A percentile compares a stretch with the other conserved stretches of the same genome.
Evolutionary conservation across 2,797 vertebrate species (phyloP).

Genomic region (Xenentodon cancila): DNA sequence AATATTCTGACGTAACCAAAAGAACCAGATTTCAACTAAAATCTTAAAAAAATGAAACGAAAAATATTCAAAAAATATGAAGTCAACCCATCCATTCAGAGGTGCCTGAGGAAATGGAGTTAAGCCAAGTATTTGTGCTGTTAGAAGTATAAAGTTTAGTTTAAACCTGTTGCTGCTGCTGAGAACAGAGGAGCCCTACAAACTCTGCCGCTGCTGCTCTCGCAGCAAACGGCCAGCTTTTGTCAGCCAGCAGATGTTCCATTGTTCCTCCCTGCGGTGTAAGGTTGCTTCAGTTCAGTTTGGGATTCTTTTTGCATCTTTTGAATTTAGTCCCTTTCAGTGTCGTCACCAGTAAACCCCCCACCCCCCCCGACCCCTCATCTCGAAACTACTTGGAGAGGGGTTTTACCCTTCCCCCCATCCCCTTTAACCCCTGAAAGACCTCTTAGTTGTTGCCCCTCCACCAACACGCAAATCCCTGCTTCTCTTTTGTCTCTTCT

Average conservation of each 20-base stretch:
- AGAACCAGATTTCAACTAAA: too few relatives aligned
- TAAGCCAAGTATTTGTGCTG: not conserved
- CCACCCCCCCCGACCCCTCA: constrained; percentile 32
- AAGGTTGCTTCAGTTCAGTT: constrained; percentile 78
- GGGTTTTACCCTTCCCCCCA: constrained; percentile 61
- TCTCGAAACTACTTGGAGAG: constrained; percentile 55
- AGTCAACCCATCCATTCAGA: not conserved
- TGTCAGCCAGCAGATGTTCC: constrained; percentile 79
- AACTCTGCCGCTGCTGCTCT: constrained; percentile 30
- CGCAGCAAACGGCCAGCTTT: constrained; percentile 46
- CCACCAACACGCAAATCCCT: constrained; percentile 20
- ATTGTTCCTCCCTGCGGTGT: constrained; percentile 69
- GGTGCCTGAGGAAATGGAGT: not conserved
- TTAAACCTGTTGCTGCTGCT: constrained; percentile 51
- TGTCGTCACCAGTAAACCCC: constrained; percentile 40
- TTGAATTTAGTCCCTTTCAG: constrained; percentile 76
- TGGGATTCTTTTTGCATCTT: constrained; percentile 80
- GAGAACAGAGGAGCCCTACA: constrained; percentile 21
- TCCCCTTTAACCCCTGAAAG: constrained; percentile 68
- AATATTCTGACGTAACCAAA: too few relatives aligned
- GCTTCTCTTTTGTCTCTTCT: constrained; percentile 47
- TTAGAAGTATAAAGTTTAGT: constrained; percentile 16
- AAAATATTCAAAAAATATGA: not conserved
- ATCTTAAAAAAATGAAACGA: not conserved
- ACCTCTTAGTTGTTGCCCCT: constrained; percentile 44